Conservation (phyloP, 2,888 invertebrate species). For the Gnatocerus cornutus region DNA sequence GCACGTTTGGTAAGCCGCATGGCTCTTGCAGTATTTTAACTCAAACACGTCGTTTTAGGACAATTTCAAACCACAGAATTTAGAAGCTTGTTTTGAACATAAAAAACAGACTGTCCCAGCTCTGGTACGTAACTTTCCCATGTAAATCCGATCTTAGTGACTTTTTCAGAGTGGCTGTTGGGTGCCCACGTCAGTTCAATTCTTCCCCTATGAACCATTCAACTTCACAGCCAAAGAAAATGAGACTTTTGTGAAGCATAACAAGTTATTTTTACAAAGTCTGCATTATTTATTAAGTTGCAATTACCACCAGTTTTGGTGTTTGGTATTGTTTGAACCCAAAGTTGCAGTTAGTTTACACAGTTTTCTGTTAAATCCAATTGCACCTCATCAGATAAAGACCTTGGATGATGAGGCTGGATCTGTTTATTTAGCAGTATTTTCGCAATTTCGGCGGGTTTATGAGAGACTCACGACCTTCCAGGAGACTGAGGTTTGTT, state of each 20-base stretch:
- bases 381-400: constrained; percentile 67
- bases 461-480: constrained; percentile 86
- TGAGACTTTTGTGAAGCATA: constrained; percentile 60
- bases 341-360: constrained; percentile 60
- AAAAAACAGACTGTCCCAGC: constrained; percentile 64
- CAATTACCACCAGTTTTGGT: constrained; percentile 70
- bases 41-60: constrained; percentile 57
- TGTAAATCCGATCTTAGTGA: neutral
- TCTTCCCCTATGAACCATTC: constrained; percentile 64
- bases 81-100: constrained; percentile 57
- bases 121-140: constrained; percentile 57
- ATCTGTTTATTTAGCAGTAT: constrained; percentile 74
- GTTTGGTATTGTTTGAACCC: constrained; percentile 65
- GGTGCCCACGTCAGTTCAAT: constrained; percentile 60
- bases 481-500: constrained; percentile 81
- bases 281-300: constrained; percentile 65
- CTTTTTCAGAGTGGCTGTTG: constrained; percentile 56
- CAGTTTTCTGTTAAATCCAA: constrained; percentile 65
- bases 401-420: constrained; percentile 70
- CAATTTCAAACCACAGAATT: constrained; percentile 54
- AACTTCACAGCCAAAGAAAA: constrained; percentile 62
- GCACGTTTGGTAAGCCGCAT: constrained; percentile 54
- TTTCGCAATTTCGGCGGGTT: constrained; percentile 80
- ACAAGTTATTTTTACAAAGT: constrained; percentile 61
- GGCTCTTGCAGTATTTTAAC: neutral